Evolutionary conservation across 1,140 invertebrate species (phyloP).

Genomic region (Drosophila miranda): DNA sequence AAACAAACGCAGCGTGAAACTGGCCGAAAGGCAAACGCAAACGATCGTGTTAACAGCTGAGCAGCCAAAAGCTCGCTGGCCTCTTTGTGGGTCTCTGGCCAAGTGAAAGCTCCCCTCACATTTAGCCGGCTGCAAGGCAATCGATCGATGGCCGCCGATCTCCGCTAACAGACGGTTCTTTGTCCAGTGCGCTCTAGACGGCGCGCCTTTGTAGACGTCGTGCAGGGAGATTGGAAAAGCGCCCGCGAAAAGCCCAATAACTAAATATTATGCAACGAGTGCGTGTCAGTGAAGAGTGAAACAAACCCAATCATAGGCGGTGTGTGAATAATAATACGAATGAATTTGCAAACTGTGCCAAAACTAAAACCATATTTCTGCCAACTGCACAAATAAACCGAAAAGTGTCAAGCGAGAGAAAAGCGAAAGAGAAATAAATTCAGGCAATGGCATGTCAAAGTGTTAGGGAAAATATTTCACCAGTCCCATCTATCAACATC

Average conservation of each 20-base stretch:
- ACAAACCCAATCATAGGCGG: background rate
- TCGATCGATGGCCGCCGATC: constrained; percentile 17
- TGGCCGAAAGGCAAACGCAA: constrained; percentile 14
- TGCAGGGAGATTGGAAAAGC: constrained; percentile 13
- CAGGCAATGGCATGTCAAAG: constrained; percentile 46
- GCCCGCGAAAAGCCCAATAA: constrained; percentile 4
- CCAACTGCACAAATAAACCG: constrained; percentile 19
- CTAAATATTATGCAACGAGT: constrained; percentile 43
- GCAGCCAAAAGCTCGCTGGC: constrained; percentile 45
- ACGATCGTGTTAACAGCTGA: constrained; percentile 62
- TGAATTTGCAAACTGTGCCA: background rate
- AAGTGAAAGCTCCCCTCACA: constrained; percentile 38
- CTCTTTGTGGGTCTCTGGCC: background rate
- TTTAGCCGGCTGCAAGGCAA: constrained; percentile 48
- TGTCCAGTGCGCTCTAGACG: constrained; percentile 65
- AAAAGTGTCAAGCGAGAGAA: constrained; percentile 5
- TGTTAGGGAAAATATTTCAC: constrained; percentile 51
- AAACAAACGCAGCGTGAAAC: constrained; percentile 69
- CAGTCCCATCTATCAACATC: constrained; percentile 54
- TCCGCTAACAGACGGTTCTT: constrained; percentile 45
- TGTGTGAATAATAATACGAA: background rate
- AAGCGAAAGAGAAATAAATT: constrained; percentile 53
- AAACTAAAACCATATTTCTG: constrained; percentile 35
- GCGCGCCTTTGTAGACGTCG: constrained; percentile 58
- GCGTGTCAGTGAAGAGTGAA: constrained; percentile 34